phyloP scores from a whole-genome alignment of 2,797 vertebrate species.

The Eulemur mongoz region DNA sequence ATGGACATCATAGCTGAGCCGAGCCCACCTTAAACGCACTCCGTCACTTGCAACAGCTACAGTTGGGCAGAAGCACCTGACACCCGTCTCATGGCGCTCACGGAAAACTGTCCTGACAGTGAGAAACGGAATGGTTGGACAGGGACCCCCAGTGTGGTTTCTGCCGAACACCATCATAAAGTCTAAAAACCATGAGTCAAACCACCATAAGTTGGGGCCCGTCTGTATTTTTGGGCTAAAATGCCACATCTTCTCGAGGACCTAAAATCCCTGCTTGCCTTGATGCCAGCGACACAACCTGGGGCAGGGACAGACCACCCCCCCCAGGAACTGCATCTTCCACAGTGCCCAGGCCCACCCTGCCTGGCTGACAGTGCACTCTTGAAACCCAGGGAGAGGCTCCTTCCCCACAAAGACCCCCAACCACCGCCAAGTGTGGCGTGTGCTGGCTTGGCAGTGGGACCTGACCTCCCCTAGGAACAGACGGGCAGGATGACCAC shows the following conservation, averaged over 20 bases:
- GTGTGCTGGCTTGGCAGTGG: not conserved
- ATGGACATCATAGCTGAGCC: not conserved
- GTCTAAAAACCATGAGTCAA: not conserved
- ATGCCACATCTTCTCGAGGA: not conserved
- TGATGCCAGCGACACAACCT: not conserved
- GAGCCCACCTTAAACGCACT: not conserved
- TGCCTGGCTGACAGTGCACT: not conserved
- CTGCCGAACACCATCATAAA: not conserved
- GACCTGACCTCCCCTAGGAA: not conserved
- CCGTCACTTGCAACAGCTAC: not conserved
- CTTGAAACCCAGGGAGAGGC: not conserved
- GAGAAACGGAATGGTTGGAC: not conserved
- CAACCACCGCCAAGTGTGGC: rapidly evolving
- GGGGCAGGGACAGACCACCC: not conserved
- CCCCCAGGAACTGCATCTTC: not conserved
- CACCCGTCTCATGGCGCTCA: not conserved
- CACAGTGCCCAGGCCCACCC: not conserved
- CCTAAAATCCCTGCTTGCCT: not conserved
- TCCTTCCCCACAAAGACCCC: not conserved
- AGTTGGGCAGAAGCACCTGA: not conserved
- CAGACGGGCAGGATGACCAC: not conserved
- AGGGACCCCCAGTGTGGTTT: not conserved
- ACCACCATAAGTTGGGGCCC: not conserved
- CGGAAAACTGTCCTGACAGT: not conserved
- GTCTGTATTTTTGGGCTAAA: not conserved